Evolutionary conservation across 2,113 vertebrate species (phyloP), one percentile per base, ranked within the genome.

Genomic region (Ancistrus triradiatus): DNA sequence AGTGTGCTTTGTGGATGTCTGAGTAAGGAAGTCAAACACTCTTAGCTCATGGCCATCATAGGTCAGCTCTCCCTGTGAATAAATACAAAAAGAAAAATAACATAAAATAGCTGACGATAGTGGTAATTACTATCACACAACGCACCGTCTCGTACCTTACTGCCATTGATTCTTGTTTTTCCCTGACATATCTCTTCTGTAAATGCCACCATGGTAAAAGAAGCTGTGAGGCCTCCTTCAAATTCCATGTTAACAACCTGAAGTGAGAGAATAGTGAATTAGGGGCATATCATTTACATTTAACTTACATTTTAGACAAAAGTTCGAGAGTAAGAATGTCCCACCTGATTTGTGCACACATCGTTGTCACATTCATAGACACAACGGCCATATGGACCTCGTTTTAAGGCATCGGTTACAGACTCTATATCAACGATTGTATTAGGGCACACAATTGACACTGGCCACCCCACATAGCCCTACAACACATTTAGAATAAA

Each of bases 181-280:
- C 90, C 76, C 1, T 64, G 15, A 47, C 90, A 84, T 0, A 91
- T 48, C 37, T 84, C 72, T 60, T 90, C 61, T 0, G 89, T 90
- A 66, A 92, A 92, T 0, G 89, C 91, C 35, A 92, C 85, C 91
- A 92, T 92, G 5, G 85, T 83, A 63, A 92, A 91, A 0, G 85
- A 84, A 51, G 85, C 90, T 0, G 90, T 92, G 42, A 88, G 17
- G 4, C 90, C 91, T 1, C 85, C 90, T 81, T 90, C 89, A 82
- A 91, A 92, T 76, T 92, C 89, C 87, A 92, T 88, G 63, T 90
- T 91, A 14, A 92, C 91, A 65, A 91, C 85, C 91, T 91, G 69
- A 9, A 15, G n/a, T 43, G 53, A 56, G 15, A 18, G 5, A 43
- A 24, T 24, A 31, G 3, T 9, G 18, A 38, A 25, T 6, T 13